These are phyloP conservation scores for Pocillopora grandis DNA, from an alignment of 92 coral and sea anemone species.

Conservation along the genomic window DNA sequence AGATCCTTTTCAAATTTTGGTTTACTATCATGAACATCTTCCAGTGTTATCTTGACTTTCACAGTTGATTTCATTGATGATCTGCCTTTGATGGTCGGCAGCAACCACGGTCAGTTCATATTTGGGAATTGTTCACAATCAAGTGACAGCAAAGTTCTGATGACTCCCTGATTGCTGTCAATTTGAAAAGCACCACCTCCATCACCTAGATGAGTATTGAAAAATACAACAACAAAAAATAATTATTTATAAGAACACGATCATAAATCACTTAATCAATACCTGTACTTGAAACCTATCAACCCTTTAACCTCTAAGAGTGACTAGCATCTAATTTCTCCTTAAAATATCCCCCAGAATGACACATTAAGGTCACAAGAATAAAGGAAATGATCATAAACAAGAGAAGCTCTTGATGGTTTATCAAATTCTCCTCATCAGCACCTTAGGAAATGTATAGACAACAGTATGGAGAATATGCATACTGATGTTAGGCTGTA, in stretches of 20 bases:
- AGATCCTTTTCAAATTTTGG: slow-evolving; percentile 72
- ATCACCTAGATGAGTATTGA: slow-evolving; percentile 58
- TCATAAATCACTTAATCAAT: too few relatives aligned
- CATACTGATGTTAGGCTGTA: too few relatives aligned
- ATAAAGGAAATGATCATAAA: too few relatives aligned
- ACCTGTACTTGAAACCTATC: too few relatives aligned
- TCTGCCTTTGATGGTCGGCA: slow-evolving; percentile 74
- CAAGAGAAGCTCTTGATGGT: too few relatives aligned
- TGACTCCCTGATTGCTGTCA: slow-evolving; percentile 79
- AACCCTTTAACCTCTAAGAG: too few relatives aligned
- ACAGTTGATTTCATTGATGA: slow-evolving; percentile 67
- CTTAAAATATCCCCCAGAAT: too few relatives aligned
- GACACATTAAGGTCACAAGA: too few relatives aligned
- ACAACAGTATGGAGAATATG: too few relatives aligned
- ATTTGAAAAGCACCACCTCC: slow-evolving; percentile 84
- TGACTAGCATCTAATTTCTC: too few relatives aligned
- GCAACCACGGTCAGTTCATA: slow-evolving; percentile 82
- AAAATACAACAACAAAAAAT: background rate
- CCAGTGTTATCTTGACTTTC: slow-evolving; percentile 63
- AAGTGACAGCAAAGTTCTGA: slow-evolving; percentile 63
- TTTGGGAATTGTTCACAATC: slow-evolving; percentile 80
- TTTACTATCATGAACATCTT: slow-evolving; percentile 84
- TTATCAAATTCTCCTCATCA: too few relatives aligned
- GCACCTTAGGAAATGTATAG: too few relatives aligned
- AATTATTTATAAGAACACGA: background rate